Base-by-base conservation (phyloP, 64 coral and sea anemone species). In the Pocillopora damicornis region DNA sequence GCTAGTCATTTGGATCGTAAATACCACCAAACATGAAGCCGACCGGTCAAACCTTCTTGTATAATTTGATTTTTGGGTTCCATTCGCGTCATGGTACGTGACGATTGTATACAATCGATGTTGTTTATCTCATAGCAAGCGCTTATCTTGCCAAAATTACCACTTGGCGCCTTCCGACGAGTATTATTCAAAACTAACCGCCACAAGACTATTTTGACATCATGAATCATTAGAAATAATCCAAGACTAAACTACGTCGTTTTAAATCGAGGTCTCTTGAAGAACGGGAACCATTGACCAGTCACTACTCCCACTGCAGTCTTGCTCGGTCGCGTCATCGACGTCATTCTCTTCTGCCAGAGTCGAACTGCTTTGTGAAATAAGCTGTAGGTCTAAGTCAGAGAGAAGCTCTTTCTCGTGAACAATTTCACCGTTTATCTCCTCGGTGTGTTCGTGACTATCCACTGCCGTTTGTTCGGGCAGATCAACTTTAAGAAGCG, bases 131-230 rank as follows among this genome's bases (percentile, higher is more conserved):
- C 45, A 18, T 73, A 11, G 67, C 22, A 72, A 85, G 56, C 58
- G 81, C 64, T 85, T 85, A 85, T 85, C 81, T 83, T 63, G 37
- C 30, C 38, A 85, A 85, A 85, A 85, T 85, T 71, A 58, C 81
- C 81, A 85, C 81, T 85, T 85, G 18, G 57, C 81, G 81, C 81
- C 81, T 85, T 85, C 81, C 64, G 64, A 58, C 81, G 68, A 85
- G 18, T 0, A 85, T 45, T 85, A 85, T 85, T 85, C 81, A 85
- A 85, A 84, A 66, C 81, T 85, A 71, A 72, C 81, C 81, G 72
- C 81, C 81, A 26, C 63, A 58, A 82, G 12, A 71, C 34, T 63
- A 30, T 37, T 63, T 20, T 67, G 65, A 38, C 42, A 35, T 83
- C 80, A 38, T 23, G 59, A 51, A 4, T 51, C 42, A 51, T 51